Evolutionary conservation across 2,888 invertebrate species (phyloP), one percentile per base, ranked within the genome.

Genomic region (Aphidoletes aphidimyza): DNA sequence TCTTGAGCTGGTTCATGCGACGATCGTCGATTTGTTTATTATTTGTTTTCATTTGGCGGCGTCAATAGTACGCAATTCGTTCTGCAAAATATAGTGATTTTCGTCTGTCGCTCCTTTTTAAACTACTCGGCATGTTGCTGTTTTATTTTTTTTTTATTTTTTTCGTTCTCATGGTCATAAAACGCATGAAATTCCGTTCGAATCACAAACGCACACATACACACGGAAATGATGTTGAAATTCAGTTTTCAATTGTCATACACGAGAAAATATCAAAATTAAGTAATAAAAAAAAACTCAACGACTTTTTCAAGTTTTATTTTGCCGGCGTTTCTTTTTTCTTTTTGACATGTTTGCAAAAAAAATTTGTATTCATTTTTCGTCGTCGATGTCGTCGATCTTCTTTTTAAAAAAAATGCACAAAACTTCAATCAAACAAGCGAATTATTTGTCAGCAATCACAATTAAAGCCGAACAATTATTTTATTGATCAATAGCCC

Each of bases 1-100:
- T 69, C 69, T 69, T 69, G 5, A 2, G 30, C 30, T 2, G 0
- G 22, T 54, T 54, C 22, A 5, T 11, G 26, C 26, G 54, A 54
- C 54, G 2, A 30, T 34, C n/a, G 69, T 69, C 69, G 69, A n/a
- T 69, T 69, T 69, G 69, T 69, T 69, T 69, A 69, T 69, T 30
- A 69, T 69, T 69, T 69, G 69, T 69, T 69, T 69, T 69, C 69
- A 69, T 69, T 69, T 69, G 69, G 69, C 69, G 69, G 69, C 69
- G 69, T 69, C 69, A 69, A 54, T 54, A 54, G 54, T 54, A 22
- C 22, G 22, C 54, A 54, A 54, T 54, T 54, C 54, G 54, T 54
- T 54, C 26, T 8, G 19, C 17, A 54, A 54, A 54, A 54, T 26
- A 54, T 5, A 11, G 54, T 54, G 11, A 30, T 69, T 69, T 69